Evolutionary conservation across 2,888 invertebrate species (phyloP), one percentile per base, ranked within the genome.

Genomic region (Xestia c-nigrum): DNA sequence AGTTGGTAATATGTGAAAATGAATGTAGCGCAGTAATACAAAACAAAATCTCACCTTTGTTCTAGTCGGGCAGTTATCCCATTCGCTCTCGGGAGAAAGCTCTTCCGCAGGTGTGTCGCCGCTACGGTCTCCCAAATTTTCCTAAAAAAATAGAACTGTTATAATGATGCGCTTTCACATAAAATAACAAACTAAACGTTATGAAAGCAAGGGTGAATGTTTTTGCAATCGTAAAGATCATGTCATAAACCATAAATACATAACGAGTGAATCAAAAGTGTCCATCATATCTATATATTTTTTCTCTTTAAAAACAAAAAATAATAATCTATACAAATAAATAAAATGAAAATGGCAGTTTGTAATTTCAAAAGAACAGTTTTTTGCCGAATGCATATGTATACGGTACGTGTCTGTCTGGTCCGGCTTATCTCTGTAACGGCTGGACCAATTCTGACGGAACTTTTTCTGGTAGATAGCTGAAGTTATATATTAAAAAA

Each of bases 11-110:
- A 10, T 16, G 24, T 57, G 21, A 9, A 31, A 46, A n/a, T 31
- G 3, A 46, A 31, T 31, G 12, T 55, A 46, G 24, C 24, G 5
- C n/a, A 24, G 40, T 16, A 59, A 9, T 46, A 47, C 5, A 24
- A 19, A 73, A 55, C 31, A 0, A 40, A 52, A 38, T 12, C 63
- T 31, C 72, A 84, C 83, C 80, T 16, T 70, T 72, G 1, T 72
- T 12, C 14, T 66, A 24, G 40, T 74, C 12, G 83, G 84, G n/a
- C 83, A 84, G 55, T 84, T 84, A 31, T 84, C 66, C 83, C 74
- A 76, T 40, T 84, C 83, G 0, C 4, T 24, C 5, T 52, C 24
- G 1, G 59, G 66, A 7, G 84, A 83, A 19, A 76, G n/a, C 38
- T 21, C 63, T 21, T 0, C 7, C 1, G 1, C 3, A 12, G 16